These are phyloP conservation scores for Napeogenes inachia DNA, from an alignment of 2,888 invertebrate genomes.

Conservation along the genomic window DNA sequence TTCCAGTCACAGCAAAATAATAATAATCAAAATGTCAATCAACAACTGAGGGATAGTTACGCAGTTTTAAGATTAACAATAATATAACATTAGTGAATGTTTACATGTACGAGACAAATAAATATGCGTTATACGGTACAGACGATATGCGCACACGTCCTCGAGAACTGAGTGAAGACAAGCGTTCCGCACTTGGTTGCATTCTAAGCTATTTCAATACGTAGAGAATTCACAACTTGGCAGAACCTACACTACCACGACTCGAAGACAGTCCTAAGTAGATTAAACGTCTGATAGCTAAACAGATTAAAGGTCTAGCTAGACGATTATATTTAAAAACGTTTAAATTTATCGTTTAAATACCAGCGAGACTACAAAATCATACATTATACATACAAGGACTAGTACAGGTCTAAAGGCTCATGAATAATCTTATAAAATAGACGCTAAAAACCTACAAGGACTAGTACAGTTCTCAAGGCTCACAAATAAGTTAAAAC, in stretches of 20 bases:
- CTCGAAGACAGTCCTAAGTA: conserved; percentile 34
- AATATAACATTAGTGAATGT: conserved; percentile 40
- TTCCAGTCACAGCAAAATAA: too few species aligned
- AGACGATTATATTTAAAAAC: too few species aligned
- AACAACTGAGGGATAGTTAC: neutral
- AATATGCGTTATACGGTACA: conserved; percentile 45
- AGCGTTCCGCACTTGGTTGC: conserved; percentile 48
- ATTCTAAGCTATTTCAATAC: conserved; percentile 70
- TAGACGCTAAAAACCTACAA: too few species aligned
- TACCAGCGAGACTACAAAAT: too few species aligned
- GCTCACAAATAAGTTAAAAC: too few species aligned
- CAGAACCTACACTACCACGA: conserved; percentile 50
- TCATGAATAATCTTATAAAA: too few species aligned
- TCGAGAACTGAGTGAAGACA: conserved; percentile 54
- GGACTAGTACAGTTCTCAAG: too few species aligned
- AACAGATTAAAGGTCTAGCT: neutral
- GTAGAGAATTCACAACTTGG: conserved; percentile 64
- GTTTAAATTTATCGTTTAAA: too few species aligned
- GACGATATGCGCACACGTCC: conserved; percentile 50
- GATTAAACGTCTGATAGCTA: neutral
- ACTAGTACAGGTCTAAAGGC: too few species aligned
- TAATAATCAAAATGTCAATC: too few species aligned
- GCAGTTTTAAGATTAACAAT: conserved; percentile 37
- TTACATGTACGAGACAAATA: conserved; percentile 47
- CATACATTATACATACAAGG: too few species aligned